Evolutionary conservation across 2,888 invertebrate genomes (phyloP), one percentile per base, ranked within the genome.

Genomic region (Diarsia rubi): DNA sequence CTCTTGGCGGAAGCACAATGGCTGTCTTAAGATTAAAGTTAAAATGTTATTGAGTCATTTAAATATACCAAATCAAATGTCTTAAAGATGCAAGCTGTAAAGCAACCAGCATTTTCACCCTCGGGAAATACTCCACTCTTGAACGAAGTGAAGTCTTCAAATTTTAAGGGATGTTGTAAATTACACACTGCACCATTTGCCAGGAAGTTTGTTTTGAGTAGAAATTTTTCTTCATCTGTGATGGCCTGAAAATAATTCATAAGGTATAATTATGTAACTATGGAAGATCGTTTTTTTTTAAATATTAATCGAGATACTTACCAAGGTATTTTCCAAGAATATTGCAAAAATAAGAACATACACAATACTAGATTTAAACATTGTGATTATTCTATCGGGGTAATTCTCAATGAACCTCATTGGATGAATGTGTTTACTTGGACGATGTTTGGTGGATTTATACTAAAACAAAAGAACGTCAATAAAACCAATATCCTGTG

Each of bases 31-130:
- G 6, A 21, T 21, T 37, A 2, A 16, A 24, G 47, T 49, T n/a
- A 37, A 19, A 11, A 65, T 44, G 14, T 16, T 42, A 31, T 49
- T 71, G 24, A 27, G 21, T 24, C 21, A 45, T 54, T 54, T 14
- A 19, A 60, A 90, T 92, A 92, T 88, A 95, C 94, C 49, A 94
- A 66, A 52, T 93, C 94, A 76, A 90, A 75, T 73, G 91, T 90
- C 66, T 86, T 93, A 31, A 93, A 85, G 24, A 94, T 79, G 67
- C 95, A 95, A 3, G 94, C 91, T 47, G 91, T 79, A 81, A 95
- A 94, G 80, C 94, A 95, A 1, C 91, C 87, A 2, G 89, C 92
- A 21, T 92, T 90, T 3, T 88, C 89, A 3, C 91, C 90, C 0
- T 86, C 88, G 0, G 93, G 91, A 37, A 92, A 78, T 54, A 90